Conservation (phyloP, 1,140 invertebrate species). For the Drosophila nigromelanica region DNA sequence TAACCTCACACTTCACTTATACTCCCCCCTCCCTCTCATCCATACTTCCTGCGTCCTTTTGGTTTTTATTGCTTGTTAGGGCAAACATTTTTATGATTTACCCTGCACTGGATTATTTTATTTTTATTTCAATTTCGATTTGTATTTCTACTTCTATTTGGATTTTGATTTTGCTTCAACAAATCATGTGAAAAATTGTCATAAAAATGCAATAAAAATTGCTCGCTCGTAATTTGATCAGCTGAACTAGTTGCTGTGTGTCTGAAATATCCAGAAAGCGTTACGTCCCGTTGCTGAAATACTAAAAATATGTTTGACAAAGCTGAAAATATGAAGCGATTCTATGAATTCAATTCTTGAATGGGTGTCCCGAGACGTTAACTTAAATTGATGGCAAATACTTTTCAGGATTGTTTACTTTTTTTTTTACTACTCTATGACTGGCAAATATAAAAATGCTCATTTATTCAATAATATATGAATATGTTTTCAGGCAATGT, state of each 20-base stretch:
- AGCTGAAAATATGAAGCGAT: constrained; percentile 4
- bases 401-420: background rate
- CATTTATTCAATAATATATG: too few species aligned
- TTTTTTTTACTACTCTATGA: too few species aligned
- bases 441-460: too few species aligned
- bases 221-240: constrained; percentile 54
- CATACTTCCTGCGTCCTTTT: background rate
- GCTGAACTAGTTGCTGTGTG: constrained; percentile 33
- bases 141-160: constrained; percentile 39
- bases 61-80: constrained; percentile 42
- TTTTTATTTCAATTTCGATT: constrained; percentile 16
- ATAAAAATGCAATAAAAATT: constrained; percentile 79
- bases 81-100: constrained; percentile 29
- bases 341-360: background rate
- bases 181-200: constrained; percentile 82
- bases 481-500: too few species aligned
- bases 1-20: background rate
- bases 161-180: constrained; percentile 28
- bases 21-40: background rate
- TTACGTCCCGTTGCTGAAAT: background rate
- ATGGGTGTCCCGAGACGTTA: background rate
- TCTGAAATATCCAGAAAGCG: background rate
- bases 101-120: constrained; percentile 10
- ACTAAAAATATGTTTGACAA: constrained; percentile 6
- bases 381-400: background rate